phyloP scores from a whole-genome alignment of 2,113 vertebrate species.

The Cervus canadensis region DNA sequence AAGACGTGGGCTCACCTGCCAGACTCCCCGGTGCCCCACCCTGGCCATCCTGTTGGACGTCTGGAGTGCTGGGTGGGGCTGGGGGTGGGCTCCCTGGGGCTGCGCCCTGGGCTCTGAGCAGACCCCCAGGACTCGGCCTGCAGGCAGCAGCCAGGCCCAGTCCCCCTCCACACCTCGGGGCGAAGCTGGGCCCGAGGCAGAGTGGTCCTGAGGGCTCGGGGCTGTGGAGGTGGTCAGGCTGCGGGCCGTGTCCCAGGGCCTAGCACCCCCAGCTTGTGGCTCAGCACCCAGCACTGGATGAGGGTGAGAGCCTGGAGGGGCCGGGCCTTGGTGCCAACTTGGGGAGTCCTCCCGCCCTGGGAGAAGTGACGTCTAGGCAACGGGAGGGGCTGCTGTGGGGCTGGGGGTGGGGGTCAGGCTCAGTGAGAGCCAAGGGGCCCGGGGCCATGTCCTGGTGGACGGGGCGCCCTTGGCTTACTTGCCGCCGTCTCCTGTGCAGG shows the following conservation, averaged over 20 bases:
- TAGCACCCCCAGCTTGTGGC: not conserved
- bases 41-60: not conserved
- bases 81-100: not conserved
- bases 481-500: not conserved
- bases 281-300: not conserved
- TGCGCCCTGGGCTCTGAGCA: not conserved
- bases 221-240: not conserved
- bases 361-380: rapidly evolving
- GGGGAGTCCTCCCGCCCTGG: rapidly evolving
- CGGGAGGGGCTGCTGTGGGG: not conserved
- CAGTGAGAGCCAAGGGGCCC: not conserved
- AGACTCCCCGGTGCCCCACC: not conserved
- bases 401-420: too few relatives aligned
- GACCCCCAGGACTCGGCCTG: not conserved
- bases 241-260: rapidly evolving
- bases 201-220: not conserved
- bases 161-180: rapidly evolving
- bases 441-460: not conserved
- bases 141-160: not conserved
- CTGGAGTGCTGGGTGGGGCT: not conserved
- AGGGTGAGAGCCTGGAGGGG: not conserved
- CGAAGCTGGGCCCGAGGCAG: not conserved
- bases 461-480: not conserved
- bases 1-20: not conserved
- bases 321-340: rapidly evolving